Base-by-base conservation (phyloP, 2,888 invertebrate genomes). In the Tribolium freemani region DNA sequence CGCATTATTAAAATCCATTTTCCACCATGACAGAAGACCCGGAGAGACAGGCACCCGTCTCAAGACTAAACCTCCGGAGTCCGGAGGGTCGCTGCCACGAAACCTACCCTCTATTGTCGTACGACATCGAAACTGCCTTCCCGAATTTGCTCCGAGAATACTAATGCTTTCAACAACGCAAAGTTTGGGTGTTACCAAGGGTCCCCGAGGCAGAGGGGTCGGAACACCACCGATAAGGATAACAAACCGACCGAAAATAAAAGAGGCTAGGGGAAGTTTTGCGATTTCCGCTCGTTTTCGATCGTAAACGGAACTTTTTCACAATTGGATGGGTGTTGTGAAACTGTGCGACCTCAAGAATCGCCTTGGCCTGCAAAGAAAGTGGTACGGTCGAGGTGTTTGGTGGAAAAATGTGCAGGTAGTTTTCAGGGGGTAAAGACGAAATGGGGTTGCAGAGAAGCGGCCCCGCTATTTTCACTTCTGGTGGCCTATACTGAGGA, bases 121-220 rank as follows among this genome's bases (percentile, higher is more conserved):
- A 57, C 45, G 50, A 50, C 30, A 72, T 74, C 68, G 69, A 71
- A 75, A 75, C 69, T 75, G 57, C 73, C 66, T 75, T 76, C 76
- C 77, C 50, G n/a, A 57, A 46, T 64, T 69, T 64, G 45, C 58
- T 64, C 61, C 31, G 56, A 66, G 73, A 71, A 73, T 71, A 71
- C 70, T 71, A 73, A 73, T 73, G 71, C 67, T 69, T 61, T 70
- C 69, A 69, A 63, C 70, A 51, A 60, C 69, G 53, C 38, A 71
- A 75, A 75, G 56, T 76, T 75, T 53, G 73, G 72, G 75, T 76
- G 77, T 77, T 77, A 68, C 76, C 72, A 71, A 68, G 74, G 69
- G 64, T 48, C 74, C 69, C 73, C 44, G 58, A 66, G 71, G 71
- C 54, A 61, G 54, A 70, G 71, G 71, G 70, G 69, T 61, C 57